Base-by-base conservation (phyloP, 2,113 vertebrate genomes). In the Ochotona curzoniae region DNA sequence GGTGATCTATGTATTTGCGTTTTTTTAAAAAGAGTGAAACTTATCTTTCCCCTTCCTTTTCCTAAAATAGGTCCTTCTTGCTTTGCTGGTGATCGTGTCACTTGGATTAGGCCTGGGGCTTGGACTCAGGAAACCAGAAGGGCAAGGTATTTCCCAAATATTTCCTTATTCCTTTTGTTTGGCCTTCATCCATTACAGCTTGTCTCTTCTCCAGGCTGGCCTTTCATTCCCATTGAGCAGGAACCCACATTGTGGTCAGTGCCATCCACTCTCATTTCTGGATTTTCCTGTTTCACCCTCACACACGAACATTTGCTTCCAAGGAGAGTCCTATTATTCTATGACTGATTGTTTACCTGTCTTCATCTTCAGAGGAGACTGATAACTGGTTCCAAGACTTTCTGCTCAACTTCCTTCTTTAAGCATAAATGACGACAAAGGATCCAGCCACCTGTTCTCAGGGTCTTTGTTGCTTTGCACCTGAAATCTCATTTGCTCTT, bases 81-180 rank as follows among this genome's bases (percentile, higher is more conserved):
- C 95, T 95, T 93, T 97, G 93, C 93, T 98, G 96, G 98, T 98
- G 96, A 76, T 38, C 85, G 61, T 98, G 67, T 97, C 98, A 1
- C 96, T 98, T 96, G 98, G 98, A 88, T 94, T 98, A 67, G 98
- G 98, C 47, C 93, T 98, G 84, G 98, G 97, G 76, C 97, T 98
- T 74, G 98, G 98, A 89, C 97, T 98, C 51, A 97, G 96, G 15
- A 90, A 76, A 90, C 93, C 5, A 3, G 81, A 97, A 38, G 51
- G 76, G 5, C 61, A 94, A 97, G 94, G 95, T 97, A 69, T 8
- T 28, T 0, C 11, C 28, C 8, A 44, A 9, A 35, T 17, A 25
- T 74, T 54, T 23, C 26, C 47, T 80, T 38, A 30, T 71, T 63
- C 66, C 10, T 63, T 61, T 61, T 32, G 49, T 7, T 25, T 74